Percentiles rank a stretch among this genome's conserved stretches.
Conservation (phyloP, 2,888 invertebrate genomes). For the Molorchus minor region DNA sequence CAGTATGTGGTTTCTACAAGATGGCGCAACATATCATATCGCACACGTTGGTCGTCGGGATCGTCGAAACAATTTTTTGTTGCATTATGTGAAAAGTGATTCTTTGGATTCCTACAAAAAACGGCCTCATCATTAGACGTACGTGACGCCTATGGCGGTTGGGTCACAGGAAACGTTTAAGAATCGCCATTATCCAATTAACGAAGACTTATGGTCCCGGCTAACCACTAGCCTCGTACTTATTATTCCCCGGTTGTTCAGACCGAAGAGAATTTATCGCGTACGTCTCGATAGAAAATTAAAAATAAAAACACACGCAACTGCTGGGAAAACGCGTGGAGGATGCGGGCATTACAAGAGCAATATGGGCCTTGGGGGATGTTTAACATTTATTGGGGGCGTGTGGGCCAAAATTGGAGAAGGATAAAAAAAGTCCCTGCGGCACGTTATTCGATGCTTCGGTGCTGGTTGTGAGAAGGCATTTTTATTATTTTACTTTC, state of each 20-base stretch:
- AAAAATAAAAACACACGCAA: conserved; percentile 40
- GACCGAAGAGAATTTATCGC: conserved; percentile 33
- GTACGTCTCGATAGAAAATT: conserved; percentile 35
- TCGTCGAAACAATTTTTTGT: too few relatives aligned
- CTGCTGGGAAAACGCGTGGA: neutral
- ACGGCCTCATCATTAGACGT: too few relatives aligned
- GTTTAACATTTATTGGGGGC: conserved; percentile 20
- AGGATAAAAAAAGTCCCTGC: conserved; percentile 15
- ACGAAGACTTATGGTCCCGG: conserved; percentile 42
- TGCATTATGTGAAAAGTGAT: too few relatives aligned
- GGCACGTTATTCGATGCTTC: neutral
- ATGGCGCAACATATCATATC: too few relatives aligned
- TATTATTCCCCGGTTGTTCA: conserved; percentile 38
- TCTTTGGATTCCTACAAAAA: neutral
- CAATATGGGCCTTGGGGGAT: conserved; percentile 19
- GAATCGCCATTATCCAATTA: conserved; percentile 45
- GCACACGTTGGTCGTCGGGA: too few relatives aligned
- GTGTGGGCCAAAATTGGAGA: conserved; percentile 1
- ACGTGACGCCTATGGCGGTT: conserved; percentile 25
- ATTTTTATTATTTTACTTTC: neutral
- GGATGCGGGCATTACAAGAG: neutral
- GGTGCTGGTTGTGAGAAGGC: neutral
- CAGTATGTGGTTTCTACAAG: too few relatives aligned
- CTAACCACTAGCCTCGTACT: conserved; percentile 37
- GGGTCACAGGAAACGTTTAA: conserved; percentile 43